A percentile compares a stretch with the other conserved stretches of the same genome.
phyloP scores from a whole-genome alignment of 53 echinoderm and acorn worm species.

The Pentamera pediparva region DNA sequence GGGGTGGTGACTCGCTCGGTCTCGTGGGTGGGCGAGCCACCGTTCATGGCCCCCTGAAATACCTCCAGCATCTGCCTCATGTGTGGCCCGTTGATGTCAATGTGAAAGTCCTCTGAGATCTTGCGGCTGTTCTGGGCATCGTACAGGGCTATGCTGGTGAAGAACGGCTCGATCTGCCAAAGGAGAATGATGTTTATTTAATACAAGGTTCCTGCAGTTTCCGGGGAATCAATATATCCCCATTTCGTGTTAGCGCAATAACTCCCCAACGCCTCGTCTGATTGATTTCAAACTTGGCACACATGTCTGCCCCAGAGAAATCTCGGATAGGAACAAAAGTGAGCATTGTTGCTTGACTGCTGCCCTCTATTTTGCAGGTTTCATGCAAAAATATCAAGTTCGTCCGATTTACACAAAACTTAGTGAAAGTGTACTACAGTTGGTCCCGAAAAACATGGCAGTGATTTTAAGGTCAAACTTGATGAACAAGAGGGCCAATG shows the following conservation, averaged over 20 bases:
- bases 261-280: no score
- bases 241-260: not conserved
- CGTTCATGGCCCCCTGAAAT: constrained; percentile 55
- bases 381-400: no score
- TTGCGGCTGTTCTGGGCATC: constrained; percentile 81
- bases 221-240: no score
- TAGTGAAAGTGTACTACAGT: no score
- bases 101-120: constrained; percentile 87
- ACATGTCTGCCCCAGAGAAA: no score
- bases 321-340: not conserved
- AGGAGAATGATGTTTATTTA: not conserved
- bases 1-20: constrained; percentile 14
- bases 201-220: no score
- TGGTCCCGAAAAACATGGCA: no score
- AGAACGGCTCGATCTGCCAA: constrained; percentile 88
- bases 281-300: no score
- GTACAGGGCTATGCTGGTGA: constrained; percentile 69
- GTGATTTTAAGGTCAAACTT: no score
- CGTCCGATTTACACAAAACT: no score
- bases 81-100: constrained; percentile 66
- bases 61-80: constrained; percentile 60
- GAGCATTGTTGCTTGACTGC: not conserved
- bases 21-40: constrained; percentile 34
- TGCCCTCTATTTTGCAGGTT: no score
- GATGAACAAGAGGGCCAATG: no score